Evolutionary conservation across 2,113 vertebrate genomes (phyloP), one percentile per base, ranked within the genome.

Genomic region (Erinaceus europaeus): DNA sequence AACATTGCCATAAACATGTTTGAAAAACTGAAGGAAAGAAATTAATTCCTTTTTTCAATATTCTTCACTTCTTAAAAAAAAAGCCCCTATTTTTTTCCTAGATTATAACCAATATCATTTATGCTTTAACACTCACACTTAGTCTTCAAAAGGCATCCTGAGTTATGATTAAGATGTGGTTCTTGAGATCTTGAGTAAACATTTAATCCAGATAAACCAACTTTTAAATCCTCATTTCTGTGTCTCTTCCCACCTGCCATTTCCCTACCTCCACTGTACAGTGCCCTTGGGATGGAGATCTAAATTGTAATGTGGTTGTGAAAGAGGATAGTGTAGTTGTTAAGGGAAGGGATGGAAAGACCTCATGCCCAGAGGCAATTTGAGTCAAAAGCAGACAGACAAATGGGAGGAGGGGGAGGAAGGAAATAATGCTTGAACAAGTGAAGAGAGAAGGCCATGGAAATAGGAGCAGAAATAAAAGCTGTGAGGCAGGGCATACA

Each of bases 391-490:
- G 59, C 20, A 0, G 68, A 81, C 44, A 71, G 69, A 81, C 59
- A 25, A 21, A 2, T 18, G 52, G 72, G 32, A 32, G 27, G 78
- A 36, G 65, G 57, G 0, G 74, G n/a, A 29, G 23, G 44, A 23
- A 42, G 29, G 18, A 55, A 85, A 50, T 79, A 68, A 64, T 23
- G 73, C 48, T 64, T 48, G 64, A 62, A 29, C 81, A 55, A 86
- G 81, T 75, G 92, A 81, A 29, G 91, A 91, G 89, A 90, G 95
- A 88, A 88, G 89, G 86, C 65, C 89, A 32, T 36, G 65, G 89
- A 88, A 85, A 76, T 11, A 23, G 40, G 84, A 84, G 78, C 50
- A 69, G 64, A 89, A 81, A 71, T 86, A 61, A 94, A 88, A 73
- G 74, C 81, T 40, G 0, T 50, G 42, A 74, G 93, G 36, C 86